Conservation (phyloP, 1,140 invertebrate genomes). For the Zaprionus davidi region DNA sequence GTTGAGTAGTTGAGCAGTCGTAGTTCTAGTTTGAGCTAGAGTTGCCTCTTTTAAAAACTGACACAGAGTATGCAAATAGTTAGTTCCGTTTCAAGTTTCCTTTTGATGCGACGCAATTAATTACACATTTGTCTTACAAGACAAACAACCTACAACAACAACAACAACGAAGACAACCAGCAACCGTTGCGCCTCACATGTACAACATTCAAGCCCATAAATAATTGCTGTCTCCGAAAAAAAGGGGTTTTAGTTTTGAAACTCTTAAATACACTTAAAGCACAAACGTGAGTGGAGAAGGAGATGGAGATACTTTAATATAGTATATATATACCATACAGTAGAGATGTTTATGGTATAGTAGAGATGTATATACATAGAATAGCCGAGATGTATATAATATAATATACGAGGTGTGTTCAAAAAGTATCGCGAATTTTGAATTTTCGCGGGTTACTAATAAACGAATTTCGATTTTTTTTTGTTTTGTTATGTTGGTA, state of each 20-base stretch:
- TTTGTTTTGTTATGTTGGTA: too few species aligned
- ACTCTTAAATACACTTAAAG: conserved; percentile 4
- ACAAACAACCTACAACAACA: conserved; percentile 62
- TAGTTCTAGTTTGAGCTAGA: neutral
- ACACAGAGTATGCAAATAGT: conserved; percentile 78
- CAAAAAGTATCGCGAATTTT: too few species aligned
- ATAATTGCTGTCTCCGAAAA: conserved; percentile 56
- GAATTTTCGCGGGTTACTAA: too few species aligned
- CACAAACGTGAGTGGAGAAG: neutral
- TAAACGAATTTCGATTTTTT: too few species aligned
- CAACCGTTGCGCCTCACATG: conserved; percentile 46
- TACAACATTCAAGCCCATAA: conserved; percentile 48
- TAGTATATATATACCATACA: too few species aligned
- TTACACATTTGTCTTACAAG: conserved; percentile 84
- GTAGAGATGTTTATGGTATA: too few species aligned
- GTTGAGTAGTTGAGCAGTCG: neutral
- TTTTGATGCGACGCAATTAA: conserved; percentile 83
- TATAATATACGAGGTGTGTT: too few species aligned
- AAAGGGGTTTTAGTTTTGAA: conserved; percentile 15
- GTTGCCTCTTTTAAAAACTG: conserved; percentile 56
- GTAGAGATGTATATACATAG: too few species aligned
- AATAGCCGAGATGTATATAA: too few species aligned
- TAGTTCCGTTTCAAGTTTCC: conserved; percentile 66
- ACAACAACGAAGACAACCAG: conserved; percentile 18
- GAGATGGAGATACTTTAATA: neutral